Evolutionary conservation across 1,140 invertebrate species (phyloP), one percentile per base, ranked within the genome.

Genomic region (Rhagoletis zephyria): DNA sequence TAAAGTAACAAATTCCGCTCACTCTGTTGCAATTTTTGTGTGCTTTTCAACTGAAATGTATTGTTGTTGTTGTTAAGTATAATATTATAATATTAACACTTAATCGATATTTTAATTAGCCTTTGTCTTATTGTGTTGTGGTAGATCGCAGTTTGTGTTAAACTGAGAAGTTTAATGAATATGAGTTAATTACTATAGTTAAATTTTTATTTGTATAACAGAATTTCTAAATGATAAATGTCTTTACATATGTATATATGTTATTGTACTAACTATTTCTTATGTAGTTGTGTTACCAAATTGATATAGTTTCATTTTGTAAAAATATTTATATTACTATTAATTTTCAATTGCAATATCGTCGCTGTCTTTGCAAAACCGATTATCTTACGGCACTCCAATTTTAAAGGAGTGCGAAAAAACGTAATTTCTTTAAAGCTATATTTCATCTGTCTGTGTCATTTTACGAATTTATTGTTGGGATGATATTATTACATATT

Each of bases 91-190:
- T 77, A 14, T 81, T 48, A 81, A 42, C 48, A 19, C n/a, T n/a
- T 81, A 81, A n/a, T 56, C 48, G 67, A 48, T 48, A 74, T 16
- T 30, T 70, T 40, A 48, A 48, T 81, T 70, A 45, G 51, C 74
- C 16, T 81, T 81, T 56, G 74, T 48, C 48, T 81, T 81, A 81
- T 56, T 81, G 74, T 81, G 74, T 81, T 81, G 45, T 81, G 51
- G 74, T 81, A 81, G 16, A 19, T 81, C 48, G n/a, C 74, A 81
- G 74, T 81, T 81, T 59, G 45, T 51, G 16, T 81, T 30, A n/a
- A 59, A 56, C n/a, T 19, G 6, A 81, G 9, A 56, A 56, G n/a
- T 1, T 12, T 56, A 81, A 81, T 56, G 74, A n/a, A n/a, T n/a
- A n/a, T n/a, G n/a, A 12, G 56, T 81, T 81, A 81, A 56, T n/a